A percentile compares a stretch with the other conserved stretches of the same genome.
These are phyloP conservation scores for Pterophyllum scalare DNA, from an alignment of 2,113 vertebrate species.

Conservation along the genomic window DNA sequence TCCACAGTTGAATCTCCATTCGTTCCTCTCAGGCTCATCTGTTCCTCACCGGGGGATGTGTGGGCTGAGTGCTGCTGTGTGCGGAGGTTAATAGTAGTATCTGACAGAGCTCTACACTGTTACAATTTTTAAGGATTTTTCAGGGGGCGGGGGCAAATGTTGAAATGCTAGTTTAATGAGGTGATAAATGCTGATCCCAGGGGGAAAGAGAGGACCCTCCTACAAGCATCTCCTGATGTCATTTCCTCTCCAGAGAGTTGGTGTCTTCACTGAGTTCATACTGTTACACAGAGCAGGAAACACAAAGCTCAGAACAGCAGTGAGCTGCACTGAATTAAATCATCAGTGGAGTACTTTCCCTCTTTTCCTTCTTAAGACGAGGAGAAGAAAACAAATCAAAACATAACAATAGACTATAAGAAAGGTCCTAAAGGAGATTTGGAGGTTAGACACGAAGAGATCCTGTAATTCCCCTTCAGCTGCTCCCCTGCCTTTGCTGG, in stretches of 20 bases:
- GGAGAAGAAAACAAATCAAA: neutral
- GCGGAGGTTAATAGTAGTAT: conserved; percentile 44
- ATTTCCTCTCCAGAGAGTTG: no score
- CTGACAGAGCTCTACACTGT: neutral
- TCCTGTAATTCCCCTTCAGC: neutral
- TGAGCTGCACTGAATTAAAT: neutral
- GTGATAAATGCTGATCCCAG: neutral
- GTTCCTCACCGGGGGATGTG: conserved; percentile 50
- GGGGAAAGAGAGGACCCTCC: neutral
- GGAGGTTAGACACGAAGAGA: neutral
- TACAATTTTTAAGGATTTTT: neutral
- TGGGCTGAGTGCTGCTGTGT: conserved; percentile 29
- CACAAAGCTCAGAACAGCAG: neutral
- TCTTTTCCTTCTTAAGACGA: neutral
- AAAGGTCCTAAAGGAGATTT: neutral
- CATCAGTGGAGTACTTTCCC: neutral
- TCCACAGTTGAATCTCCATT: conserved; percentile 52
- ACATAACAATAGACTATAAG: neutral
- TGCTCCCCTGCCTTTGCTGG: neutral
- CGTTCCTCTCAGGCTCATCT: conserved; percentile 47
- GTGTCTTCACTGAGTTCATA: neutral
- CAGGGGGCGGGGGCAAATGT: neutral
- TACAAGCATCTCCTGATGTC: neutral
- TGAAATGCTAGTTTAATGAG: neutral
- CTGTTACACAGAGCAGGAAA: neutral